phyloP scores from a whole-genome alignment of 1,140 invertebrate genomes.

The Cydia fagiglandana region DNA sequence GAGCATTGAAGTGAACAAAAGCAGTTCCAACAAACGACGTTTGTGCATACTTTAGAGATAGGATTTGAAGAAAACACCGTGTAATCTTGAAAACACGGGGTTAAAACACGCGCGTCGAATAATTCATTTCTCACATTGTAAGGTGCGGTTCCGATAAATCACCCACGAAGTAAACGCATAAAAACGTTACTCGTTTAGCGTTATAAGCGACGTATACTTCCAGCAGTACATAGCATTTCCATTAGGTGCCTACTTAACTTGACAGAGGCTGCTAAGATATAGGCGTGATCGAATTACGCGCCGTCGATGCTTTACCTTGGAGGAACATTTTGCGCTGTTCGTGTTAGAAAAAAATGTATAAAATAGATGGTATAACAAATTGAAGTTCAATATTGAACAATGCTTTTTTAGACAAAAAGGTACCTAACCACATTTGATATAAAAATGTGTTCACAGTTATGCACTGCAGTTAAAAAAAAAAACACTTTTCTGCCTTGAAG shows the following conservation, averaged over 20 bases:
- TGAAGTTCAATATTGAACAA: too few species aligned
- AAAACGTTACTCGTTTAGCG: constrained; percentile 30
- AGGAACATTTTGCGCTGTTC: constrained; percentile 18
- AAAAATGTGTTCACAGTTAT: too few species aligned
- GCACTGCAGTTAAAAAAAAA: too few species aligned
- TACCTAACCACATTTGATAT: too few species aligned
- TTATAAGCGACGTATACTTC: constrained; percentile 40
- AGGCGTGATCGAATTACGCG: constrained; percentile 66
- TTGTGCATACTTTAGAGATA: neutral
- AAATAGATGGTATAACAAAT: neutral
- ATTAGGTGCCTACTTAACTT: constrained; percentile 68
- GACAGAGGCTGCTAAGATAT: constrained; percentile 55
- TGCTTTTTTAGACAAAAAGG: too few species aligned
- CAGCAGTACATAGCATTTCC: constrained; percentile 66
- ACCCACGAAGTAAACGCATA: constrained; percentile 11
- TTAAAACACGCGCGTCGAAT: neutral
- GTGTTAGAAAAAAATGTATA: neutral
- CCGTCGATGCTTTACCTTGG: constrained; percentile 49
- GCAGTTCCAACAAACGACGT: neutral
- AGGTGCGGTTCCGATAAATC: constrained; percentile 20
- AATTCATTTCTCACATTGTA: constrained; percentile 23
- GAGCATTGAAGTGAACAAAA: neutral
- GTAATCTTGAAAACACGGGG: neutral
- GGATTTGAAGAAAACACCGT: neutral
- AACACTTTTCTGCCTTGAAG: too few species aligned